A percentile compares a stretch with the other conserved stretches of the same genome.
These are phyloP conservation scores for Helicolenus hilgendorfi DNA, from an alignment of 2,797 vertebrate species.

Conservation along the genomic window DNA sequence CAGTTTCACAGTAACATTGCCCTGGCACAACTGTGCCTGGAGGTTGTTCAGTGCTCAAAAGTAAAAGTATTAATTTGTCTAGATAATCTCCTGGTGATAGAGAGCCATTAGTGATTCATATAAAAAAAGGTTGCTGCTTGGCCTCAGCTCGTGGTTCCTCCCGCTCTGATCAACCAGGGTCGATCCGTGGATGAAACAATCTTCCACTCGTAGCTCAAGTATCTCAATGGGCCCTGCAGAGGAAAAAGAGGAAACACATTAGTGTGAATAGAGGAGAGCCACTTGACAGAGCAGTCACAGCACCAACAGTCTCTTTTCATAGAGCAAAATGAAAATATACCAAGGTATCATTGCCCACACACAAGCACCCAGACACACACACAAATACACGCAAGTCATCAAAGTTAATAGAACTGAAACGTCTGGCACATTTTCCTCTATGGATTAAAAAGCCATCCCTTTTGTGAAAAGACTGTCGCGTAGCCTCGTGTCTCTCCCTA, in stretches of 20 bases:
- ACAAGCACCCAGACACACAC: slow-evolving; percentile 30
- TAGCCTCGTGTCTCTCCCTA: slow-evolving; percentile 16
- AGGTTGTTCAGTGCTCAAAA: slow-evolving; percentile 49
- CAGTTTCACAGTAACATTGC: slow-evolving; percentile 40
- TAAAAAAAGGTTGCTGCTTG: slow-evolving; percentile 30
- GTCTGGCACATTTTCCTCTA: slow-evolving; percentile 36
- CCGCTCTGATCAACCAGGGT: slow-evolving; percentile 34
- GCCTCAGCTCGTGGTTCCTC: slow-evolving; percentile 53
- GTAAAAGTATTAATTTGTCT: slow-evolving; percentile 43
- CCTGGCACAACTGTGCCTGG: slow-evolving; percentile 37
- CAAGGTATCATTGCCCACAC: slow-evolving; percentile 32
- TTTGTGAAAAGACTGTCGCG: slow-evolving; percentile 38
- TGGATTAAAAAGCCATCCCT: slow-evolving; percentile 46
- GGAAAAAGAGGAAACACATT: slow-evolving; percentile 59
- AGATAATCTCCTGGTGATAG: slow-evolving; percentile 44
- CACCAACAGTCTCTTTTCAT: slow-evolving; percentile 39
- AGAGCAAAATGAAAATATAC: slow-evolving; percentile 55
- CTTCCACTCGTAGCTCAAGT: slow-evolving; percentile 50
- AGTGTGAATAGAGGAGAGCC: slow-evolving; percentile 52
- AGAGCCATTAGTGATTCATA: slow-evolving; percentile 50
- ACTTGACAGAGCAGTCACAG: slow-evolving; percentile 53
- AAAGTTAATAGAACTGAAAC: slow-evolving; percentile 54
- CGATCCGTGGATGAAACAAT: slow-evolving; percentile 39
- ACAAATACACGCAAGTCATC: slow-evolving; percentile 34
- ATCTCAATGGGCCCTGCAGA: slow-evolving; percentile 72